Evolutionary conservation across 1,140 invertebrate species (phyloP).

Genomic region (Leptopilina boulardi): DNA sequence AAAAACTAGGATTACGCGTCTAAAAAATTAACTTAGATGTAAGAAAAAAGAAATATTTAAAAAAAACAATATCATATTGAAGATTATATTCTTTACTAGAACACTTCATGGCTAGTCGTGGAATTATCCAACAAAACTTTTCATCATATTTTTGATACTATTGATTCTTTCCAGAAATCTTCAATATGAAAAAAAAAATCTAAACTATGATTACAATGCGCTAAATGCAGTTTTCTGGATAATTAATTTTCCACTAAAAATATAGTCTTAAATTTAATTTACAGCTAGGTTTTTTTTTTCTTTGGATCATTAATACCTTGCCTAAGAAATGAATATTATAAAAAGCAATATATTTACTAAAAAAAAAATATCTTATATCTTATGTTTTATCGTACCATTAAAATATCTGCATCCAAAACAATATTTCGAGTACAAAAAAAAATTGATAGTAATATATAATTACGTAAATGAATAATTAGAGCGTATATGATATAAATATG

Average conservation of each 20-base stretch:
- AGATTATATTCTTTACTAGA: not conserved
- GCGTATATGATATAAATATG: not conserved
- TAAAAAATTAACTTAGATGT: not conserved
- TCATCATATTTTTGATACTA: no score
- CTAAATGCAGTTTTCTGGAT: slow-evolving; percentile 13
- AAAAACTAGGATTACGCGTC: not conserved
- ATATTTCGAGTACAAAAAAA: not conserved
- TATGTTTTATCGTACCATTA: not conserved
- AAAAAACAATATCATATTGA: not conserved
- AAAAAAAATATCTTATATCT: not conserved
- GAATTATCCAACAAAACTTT: not conserved
- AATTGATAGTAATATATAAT: not conserved
- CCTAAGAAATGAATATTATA: slow-evolving; percentile 6
- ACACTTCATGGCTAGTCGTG: not conserved
- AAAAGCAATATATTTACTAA: not conserved
- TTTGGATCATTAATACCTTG: slow-evolving; percentile 30
- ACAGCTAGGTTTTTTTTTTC: not conserved
- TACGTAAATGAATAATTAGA: not conserved
- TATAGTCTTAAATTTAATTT: not conserved
- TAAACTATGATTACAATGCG: not conserved
- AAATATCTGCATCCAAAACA: not conserved
- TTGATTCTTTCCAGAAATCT: slow-evolving; percentile 6
- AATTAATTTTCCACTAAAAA: not conserved
- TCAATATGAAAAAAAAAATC: not conserved
- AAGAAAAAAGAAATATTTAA: not conserved